Evolutionary conservation across 1,140 invertebrate species (phyloP), one percentile per base, ranked within the genome.

Genomic region (Streblospio benedicti): DNA sequence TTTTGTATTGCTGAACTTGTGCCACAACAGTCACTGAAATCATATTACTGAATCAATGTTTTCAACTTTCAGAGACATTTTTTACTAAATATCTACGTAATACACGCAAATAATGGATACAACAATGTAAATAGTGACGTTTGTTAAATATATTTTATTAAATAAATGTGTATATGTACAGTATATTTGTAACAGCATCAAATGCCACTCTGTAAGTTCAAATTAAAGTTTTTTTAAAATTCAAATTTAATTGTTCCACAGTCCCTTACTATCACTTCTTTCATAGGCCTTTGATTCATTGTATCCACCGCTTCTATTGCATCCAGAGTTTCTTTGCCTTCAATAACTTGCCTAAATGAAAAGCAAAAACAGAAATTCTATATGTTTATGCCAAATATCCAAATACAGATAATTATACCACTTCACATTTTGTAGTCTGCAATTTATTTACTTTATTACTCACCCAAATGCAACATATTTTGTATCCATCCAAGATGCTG

Each of bases 381-480:
- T n/a, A 53, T 31, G 32, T 28, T 53, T 20, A 53, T 18, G 14
- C 14, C 32, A 56, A 14, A n/a, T n/a, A 56, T 56, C 12, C 18
- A 27, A 5, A 28, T 20, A 53, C 32, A 27, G 14, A n/a, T 12
- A 12, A 33, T 16, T 32, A 32, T n/a, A 38, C 9, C 14, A 23
- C 14, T 50, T n/a, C 47, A n/a, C 16, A n/a, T 14, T 16, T 16
- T 50, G 16, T 50, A n/a, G 23, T 23, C 14, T n/a, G 14, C 14
- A 50, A 14, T 50, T 14, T n/a, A 14, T 14, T n/a, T 25, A 14
- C 47, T 50, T 50, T 16, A 28, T 25, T 23, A 50, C 35, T 47
- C 31, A 62, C 56, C 76, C 77, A 71, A 79, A 79, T 45, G 75
- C 75, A 28, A 79, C 77, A 68, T 75, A 79, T 73, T 74, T 76